phyloP scores from a whole-genome alignment of 2,888 invertebrate species.

The Eretmocerus hayati region DNA sequence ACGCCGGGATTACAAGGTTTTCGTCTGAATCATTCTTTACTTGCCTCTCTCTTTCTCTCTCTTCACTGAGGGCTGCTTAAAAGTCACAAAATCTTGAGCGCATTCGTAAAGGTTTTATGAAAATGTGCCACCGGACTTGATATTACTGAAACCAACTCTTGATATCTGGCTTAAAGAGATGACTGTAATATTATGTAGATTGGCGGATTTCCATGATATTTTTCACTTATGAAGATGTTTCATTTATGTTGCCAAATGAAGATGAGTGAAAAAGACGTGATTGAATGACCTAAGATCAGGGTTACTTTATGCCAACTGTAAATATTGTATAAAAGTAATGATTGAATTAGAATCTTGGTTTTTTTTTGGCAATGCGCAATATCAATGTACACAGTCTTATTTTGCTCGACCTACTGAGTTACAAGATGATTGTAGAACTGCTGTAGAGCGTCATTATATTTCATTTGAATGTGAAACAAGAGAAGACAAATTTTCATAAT shows the following conservation, averaged over 20 bases:
- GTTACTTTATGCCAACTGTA: slow-evolving; percentile 23
- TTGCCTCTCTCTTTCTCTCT: too few species aligned
- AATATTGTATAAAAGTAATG: slow-evolving; percentile 23
- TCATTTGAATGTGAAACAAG: neutral
- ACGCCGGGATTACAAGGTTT: too few species aligned
- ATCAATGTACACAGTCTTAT: slow-evolving; percentile 15
- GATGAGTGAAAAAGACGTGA: slow-evolving; percentile 4
- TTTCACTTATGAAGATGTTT: slow-evolving; percentile 7
- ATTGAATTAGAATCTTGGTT: slow-evolving; percentile 13
- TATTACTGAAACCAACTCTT: too few species aligned
- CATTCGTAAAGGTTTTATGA: too few species aligned
- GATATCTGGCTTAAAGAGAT: too few species aligned
- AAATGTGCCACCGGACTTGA: too few species aligned
- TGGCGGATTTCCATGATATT: slow-evolving; percentile 10
- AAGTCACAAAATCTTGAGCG: too few species aligned
- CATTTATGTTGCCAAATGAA: slow-evolving; percentile 17
- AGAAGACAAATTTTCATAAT: neutral
- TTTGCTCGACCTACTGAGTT: slow-evolving; percentile 12
- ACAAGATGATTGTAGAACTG: slow-evolving; percentile 11
- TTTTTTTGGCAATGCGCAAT: slow-evolving; percentile 18
- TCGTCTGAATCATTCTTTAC: too few species aligned
- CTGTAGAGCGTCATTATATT: slow-evolving; percentile 14
- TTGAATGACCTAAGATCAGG: slow-evolving; percentile 16
- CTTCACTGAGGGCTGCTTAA: too few species aligned
- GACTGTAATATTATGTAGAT: too few species aligned